These are phyloP conservation scores for Habrosyne pyritoides DNA, from an alignment of 2,888 invertebrate genomes.

Conservation along the genomic window DNA sequence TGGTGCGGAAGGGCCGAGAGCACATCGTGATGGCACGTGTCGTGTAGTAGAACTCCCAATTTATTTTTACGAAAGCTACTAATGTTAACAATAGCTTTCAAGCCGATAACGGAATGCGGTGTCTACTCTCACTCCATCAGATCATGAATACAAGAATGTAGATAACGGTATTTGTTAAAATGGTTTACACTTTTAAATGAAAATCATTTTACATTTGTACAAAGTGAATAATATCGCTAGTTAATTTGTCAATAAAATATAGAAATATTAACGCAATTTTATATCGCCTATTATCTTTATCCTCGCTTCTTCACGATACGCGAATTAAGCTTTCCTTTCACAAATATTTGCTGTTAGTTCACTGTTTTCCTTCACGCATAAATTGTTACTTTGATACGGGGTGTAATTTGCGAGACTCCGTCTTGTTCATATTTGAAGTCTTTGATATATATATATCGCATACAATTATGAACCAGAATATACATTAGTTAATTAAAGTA, in stretches of 20 bases:
- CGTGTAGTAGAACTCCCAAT: constrained; percentile 26
- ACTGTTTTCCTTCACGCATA: neutral
- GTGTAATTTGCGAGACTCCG: neutral
- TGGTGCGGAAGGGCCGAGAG: constrained; percentile 44
- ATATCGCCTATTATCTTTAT: constrained; percentile 8
- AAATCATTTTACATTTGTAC: no score
- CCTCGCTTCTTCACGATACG: neutral
- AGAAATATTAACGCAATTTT: neutral
- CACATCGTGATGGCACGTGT: constrained; percentile 50
- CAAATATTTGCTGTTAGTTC: neutral
- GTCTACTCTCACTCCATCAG: constrained; percentile 1
- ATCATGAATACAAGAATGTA: neutral
- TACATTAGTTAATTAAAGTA: no score
- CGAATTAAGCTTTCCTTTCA: neutral
- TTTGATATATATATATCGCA: no score
- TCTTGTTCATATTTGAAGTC: neutral
- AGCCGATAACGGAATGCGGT: constrained; percentile 7
- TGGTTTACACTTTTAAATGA: no score
- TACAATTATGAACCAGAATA: no score
- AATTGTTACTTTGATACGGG: neutral
- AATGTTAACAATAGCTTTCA: constrained; percentile 24
- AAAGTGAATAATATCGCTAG: no score
- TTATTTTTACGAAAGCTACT: constrained; percentile 56
- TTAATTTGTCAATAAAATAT: neutral
- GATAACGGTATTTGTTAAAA: neutral